Conservation (phyloP, 35 echinoderm and acorn worm species). For the Chiridota heheva region DNA sequence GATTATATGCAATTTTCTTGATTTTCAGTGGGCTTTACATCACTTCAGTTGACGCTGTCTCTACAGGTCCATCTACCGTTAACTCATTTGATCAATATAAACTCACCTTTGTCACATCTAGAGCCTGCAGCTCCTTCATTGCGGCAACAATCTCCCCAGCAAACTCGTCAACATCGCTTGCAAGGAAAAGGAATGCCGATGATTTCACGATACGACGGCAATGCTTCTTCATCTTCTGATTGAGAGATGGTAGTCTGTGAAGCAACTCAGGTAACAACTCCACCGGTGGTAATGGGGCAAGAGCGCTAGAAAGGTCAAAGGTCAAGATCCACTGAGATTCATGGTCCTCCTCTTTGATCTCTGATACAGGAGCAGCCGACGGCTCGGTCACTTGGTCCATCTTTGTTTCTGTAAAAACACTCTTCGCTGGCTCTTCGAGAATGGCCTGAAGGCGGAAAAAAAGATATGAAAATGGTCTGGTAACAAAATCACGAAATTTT, state of each 20-base stretch:
- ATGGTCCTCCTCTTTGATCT: conserved; percentile 11
- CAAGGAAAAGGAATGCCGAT: conserved; percentile 24
- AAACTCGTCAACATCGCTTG: conserved; percentile 68
- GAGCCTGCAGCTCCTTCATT: conserved; percentile 68
- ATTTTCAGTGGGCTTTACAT: too few relatives aligned
- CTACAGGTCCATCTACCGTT: too few relatives aligned
- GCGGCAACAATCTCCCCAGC: conserved; percentile 59
- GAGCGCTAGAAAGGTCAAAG: background rate
- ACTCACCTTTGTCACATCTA: conserved; percentile 90
- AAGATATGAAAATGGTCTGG: background rate
- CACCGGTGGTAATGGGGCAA: too few relatives aligned
- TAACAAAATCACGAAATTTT: background rate
- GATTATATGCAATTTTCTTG: too few relatives aligned
- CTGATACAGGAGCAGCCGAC: too few relatives aligned
- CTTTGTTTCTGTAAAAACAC: conserved; percentile 54
- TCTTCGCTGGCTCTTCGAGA: conserved; percentile 45
- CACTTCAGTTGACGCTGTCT: too few relatives aligned
- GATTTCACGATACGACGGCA: conserved; percentile 54
- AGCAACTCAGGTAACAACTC: background rate
- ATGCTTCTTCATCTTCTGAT: conserved; percentile 63
- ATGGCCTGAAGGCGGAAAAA: conserved; percentile 2
- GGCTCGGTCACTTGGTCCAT: too few relatives aligned
- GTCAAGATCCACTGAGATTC: background rate
- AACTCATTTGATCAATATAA: too few relatives aligned
- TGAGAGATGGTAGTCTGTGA: conserved; percentile 62